Evolutionary conservation across 2,113 vertebrate genomes (phyloP).

Genomic region (Nothoprocta perdicaria): DNA sequence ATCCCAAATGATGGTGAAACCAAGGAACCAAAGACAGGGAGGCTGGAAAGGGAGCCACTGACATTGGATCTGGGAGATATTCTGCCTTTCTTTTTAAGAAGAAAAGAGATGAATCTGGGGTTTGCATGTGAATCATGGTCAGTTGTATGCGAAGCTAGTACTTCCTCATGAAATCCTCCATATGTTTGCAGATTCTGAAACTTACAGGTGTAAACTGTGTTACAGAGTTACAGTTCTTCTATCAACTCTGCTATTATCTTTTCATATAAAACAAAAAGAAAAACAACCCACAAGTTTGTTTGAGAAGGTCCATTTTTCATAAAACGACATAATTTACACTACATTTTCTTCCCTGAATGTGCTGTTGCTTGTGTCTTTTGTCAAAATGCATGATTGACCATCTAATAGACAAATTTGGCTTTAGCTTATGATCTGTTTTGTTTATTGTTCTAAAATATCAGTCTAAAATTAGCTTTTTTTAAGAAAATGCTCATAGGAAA

Average conservation of each 20-base stretch:
- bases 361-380: neutral
- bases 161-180: neutral
- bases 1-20: neutral
- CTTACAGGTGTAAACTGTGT: neutral
- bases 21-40: neutral
- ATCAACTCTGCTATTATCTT: neutral
- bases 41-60: neutral
- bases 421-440: neutral
- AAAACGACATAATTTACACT: neutral
- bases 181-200: neutral
- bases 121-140: neutral
- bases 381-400: neutral
- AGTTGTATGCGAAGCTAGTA: neutral
- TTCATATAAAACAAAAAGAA: neutral
- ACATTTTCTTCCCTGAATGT: neutral
- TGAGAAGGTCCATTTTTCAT: neutral
- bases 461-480: neutral
- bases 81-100: neutral
- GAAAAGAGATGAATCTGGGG: neutral
- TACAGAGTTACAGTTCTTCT: neutral
- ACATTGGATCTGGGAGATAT: neutral
- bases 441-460: neutral
- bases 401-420: neutral
- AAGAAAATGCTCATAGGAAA: neutral
- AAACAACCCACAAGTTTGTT: neutral